phyloP scores from a whole-genome alignment of 2,797 vertebrate genomes.

The Esox lucius region DNA sequence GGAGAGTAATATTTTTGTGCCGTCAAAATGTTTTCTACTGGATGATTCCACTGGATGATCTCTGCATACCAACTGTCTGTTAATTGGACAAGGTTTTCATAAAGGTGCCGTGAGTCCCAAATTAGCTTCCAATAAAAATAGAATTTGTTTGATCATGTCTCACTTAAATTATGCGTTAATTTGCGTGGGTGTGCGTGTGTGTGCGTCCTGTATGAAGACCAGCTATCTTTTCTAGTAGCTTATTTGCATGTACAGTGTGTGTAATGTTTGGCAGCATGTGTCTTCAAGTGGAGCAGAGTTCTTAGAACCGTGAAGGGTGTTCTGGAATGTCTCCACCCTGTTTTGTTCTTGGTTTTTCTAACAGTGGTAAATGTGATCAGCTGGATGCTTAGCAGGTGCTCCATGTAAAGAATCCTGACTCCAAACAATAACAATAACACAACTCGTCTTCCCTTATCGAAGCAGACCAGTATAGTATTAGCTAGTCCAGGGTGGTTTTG shows the following conservation, averaged over 20 bases:
- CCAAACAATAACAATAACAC: too few relatives aligned
- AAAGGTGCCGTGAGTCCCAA: not conserved
- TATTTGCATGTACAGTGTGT: not conserved
- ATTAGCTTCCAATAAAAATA: not conserved
- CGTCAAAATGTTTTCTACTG: not conserved
- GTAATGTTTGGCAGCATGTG: too few relatives aligned
- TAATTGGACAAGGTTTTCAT: not conserved
- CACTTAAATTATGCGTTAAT: not conserved
- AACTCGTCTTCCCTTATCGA: too few relatives aligned
- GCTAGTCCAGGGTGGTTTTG: too few relatives aligned
- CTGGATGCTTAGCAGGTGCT: constrained; percentile 12
- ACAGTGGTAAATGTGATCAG: not conserved
- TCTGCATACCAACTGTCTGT: not conserved
- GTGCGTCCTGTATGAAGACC: not conserved
- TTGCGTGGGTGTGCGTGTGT: not conserved
- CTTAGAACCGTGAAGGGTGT: not conserved
- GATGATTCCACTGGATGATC: not conserved
- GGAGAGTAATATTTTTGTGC: not conserved
- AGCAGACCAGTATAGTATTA: too few relatives aligned
- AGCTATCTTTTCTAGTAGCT: not conserved
- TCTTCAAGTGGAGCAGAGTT: not conserved
- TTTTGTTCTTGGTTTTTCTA: too few relatives aligned
- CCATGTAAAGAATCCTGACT: too few relatives aligned
- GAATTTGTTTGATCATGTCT: not conserved
- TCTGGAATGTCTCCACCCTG: not conserved